These are phyloP conservation scores for Muntiacus reevesi DNA, from an alignment of 2,113 vertebrate species.

Conservation along the genomic window DNA sequence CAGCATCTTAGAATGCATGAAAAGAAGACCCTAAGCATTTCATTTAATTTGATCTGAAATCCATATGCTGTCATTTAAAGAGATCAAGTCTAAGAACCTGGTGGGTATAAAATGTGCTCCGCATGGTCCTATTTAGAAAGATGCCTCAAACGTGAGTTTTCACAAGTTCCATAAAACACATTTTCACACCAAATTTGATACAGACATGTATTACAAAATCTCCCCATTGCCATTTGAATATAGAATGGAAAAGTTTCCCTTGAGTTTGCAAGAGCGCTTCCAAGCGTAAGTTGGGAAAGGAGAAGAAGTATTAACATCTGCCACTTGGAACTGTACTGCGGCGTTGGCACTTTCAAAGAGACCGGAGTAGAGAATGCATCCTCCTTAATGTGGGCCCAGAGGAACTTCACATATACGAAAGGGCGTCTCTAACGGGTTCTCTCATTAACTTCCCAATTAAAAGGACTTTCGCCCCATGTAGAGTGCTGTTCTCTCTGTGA, in stretches of 20 bases:
- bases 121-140: conserved; percentile 65
- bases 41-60: conserved; percentile 68
- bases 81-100: conserved; percentile 53
- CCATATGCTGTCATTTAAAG: conserved; percentile 57
- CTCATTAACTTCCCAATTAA: conserved; percentile 14
- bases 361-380: background rate
- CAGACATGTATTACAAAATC: conserved; percentile 58
- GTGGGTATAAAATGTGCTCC: conserved; percentile 59
- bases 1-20: conserved; percentile 32
- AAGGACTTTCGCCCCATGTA: background rate
- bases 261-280: conserved; percentile 33
- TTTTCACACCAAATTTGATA: conserved; percentile 74
- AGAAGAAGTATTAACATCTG: background rate
- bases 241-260: conserved; percentile 54
- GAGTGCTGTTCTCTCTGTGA: background rate
- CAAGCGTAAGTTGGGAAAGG: background rate
- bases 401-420: background rate
- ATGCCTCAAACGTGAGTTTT: conserved; percentile 60
- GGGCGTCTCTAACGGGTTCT: background rate
- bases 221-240: conserved; percentile 60
- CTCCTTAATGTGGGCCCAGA: background rate
- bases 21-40: conserved; percentile 41
- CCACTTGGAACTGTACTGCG: background rate
- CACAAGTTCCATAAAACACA: conserved; percentile 66
- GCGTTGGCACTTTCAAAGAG: background rate